Base-by-base conservation (phyloP, 2,888 invertebrate species). In the Trichopria drosophilae region DNA sequence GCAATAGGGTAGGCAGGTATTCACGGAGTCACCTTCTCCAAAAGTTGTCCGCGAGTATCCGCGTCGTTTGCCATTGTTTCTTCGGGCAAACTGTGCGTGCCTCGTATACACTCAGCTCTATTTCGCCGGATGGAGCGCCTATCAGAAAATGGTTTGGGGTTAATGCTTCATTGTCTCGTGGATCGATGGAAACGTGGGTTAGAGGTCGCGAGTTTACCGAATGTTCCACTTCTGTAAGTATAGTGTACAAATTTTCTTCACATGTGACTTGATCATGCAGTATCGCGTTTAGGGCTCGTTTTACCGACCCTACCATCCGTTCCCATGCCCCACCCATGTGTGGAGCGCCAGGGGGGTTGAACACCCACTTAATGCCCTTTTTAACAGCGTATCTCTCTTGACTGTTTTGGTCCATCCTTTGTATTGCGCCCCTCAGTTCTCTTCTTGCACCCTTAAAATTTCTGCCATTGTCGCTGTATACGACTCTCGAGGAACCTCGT, bases 121-220 rank as follows among this genome's bases (percentile, higher is more conserved):
- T n/a, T n/a, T n/a, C n/a, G n/a, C n/a, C n/a, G n/a, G n/a, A n/a
- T 26, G 28, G 45, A 9, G 45, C 18, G 9, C 45, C 46, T 3
- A 51, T 19, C 7, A 51, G 12, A 29, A 51, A 46, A 42, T 46
- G 51, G 29, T 46, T 51, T 9, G 46, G 51, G 7, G 51, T 46
- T 2, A 46, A 31, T 9, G 31, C 36, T 13, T n/a, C 36, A n/a
- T 28, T 16, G 4, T 46, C 41, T 13, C 18, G 22, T 16, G 35
- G 42, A 36, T 46, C 46, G 6, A 24, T 12, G 2, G 28, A 23
- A 2, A 47, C 46, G 16, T 41, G 40, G 4, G 36, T 47, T 12
- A 50, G 19, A 9, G 44, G 43, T n/a, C 50, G 26, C 12, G 46
- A 42, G 16, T 47, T 52, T 2, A 51, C 18, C 6, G 35, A 40